A percentile compares a stretch with the other conserved stretches of the same genome.
These are phyloP conservation scores for Druceiella hillmani DNA, from an alignment of 2,888 invertebrate genomes.

Conservation along the genomic window DNA sequence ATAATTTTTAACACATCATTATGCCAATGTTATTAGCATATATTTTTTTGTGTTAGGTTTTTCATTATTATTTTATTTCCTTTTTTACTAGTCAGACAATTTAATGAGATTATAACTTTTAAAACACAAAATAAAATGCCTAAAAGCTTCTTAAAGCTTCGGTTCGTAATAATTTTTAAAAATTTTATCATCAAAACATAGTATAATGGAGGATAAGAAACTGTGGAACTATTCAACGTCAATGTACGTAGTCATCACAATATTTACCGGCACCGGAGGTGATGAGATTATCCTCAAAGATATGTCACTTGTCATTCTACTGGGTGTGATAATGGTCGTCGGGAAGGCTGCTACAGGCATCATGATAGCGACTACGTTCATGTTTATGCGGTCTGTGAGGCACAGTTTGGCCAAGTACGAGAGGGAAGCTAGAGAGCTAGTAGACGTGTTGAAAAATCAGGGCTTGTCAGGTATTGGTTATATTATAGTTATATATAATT, in stretches of 20 bases:
- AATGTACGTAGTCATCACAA: slow-evolving; percentile 35
- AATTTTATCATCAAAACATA: no score
- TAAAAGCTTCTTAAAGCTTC: no score
- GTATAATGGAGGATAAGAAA: no score
- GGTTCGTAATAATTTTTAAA: no score
- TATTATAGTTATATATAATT: no score
- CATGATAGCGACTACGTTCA: slow-evolving; percentile 39
- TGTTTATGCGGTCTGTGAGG: slow-evolving; percentile 38
- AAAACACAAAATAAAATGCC: no score
- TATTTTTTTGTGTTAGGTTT: no score
- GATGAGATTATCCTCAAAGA: slow-evolving; percentile 36
- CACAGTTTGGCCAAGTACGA: slow-evolving; percentile 39
- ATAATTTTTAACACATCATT: no score
- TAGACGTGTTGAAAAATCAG: slow-evolving; percentile 41
- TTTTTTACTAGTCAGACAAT: no score
- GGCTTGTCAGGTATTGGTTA: slow-evolving; percentile 43
- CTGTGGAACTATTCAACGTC: slow-evolving; percentile 42
- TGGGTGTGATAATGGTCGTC: slow-evolving; percentile 33
- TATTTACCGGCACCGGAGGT: slow-evolving; percentile 37
- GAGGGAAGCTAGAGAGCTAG: slow-evolving; percentile 33
- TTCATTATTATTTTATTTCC: no score
- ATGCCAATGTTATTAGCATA: no score
- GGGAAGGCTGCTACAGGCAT: slow-evolving; percentile 42
- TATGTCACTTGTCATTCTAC: slow-evolving; percentile 31
- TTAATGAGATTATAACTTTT: no score